These are phyloP conservation scores for Morus bassanus DNA, from an alignment of 2,797 vertebrate genomes.

Conservation along the genomic window DNA sequence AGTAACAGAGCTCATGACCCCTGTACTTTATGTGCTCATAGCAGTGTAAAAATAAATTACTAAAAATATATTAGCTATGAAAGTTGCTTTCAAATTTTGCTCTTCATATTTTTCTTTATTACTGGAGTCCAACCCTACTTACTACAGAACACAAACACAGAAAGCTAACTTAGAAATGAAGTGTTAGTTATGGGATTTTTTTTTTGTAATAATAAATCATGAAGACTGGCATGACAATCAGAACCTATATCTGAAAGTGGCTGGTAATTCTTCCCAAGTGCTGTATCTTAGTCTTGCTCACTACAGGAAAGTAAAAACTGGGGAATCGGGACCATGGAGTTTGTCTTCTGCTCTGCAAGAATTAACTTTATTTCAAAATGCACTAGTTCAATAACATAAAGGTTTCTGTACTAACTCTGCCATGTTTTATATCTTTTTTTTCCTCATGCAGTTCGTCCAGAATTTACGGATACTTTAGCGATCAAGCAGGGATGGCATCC, in stretches of 20 bases:
- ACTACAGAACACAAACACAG: background rate
- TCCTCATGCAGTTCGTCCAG: slow-evolving; percentile 87
- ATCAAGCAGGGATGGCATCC: slow-evolving; percentile 95
- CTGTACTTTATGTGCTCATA: background rate
- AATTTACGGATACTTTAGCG: slow-evolving; percentile 95
- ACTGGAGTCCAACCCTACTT: background rate
- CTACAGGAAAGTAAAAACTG: background rate
- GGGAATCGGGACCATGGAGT: background rate
- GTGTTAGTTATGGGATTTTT: background rate
- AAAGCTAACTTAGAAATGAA: background rate
- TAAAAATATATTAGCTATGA: background rate
- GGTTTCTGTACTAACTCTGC: background rate
- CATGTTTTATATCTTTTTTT: background rate
- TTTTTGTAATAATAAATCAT: background rate
- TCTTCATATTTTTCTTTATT: background rate
- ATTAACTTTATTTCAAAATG: background rate
- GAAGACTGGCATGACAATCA: background rate
- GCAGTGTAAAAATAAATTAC: background rate
- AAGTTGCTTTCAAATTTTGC: background rate
- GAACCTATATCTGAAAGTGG: background rate
- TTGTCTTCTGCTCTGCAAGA: background rate
- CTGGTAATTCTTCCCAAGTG: background rate
- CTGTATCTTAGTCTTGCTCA: background rate
- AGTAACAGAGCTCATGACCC: background rate
- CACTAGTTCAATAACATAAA: background rate